Evolutionary conservation across 1,140 invertebrate genomes (phyloP), one percentile per base, ranked within the genome.

Genomic region (Triops cancriformis): DNA sequence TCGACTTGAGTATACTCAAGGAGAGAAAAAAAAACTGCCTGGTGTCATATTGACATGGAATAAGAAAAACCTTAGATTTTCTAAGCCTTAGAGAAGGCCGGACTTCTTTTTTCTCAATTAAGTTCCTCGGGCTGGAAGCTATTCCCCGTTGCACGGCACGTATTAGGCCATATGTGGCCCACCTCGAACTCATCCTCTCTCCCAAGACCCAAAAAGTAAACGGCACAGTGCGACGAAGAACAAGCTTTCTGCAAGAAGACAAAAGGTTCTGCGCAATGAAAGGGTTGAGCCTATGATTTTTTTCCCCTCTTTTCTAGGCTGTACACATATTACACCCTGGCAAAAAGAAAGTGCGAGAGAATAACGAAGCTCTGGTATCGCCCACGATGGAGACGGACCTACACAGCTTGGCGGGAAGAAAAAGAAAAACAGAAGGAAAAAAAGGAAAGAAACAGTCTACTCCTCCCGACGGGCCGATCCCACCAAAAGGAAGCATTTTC

Each of bases 121-220:
- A 64, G 51, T 64, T 64, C 51, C 51, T 64, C 14, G 43, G 43
- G 43, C 6, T 45, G 43, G 5, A 64, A 64, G 10, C 51, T 64
- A 64, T 64, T 64, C 51, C 51, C 51, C 51, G n/a, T 64, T 64
- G 51, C 51, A 64, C 23, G 51, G 51, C 51, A 64, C 51, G 51
- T 64, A 64, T 64, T 64, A 64, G 51, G 4, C 51, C 51, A 64
- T 64, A 64, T 64, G 51, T 18, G 51, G 51, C 51, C 51, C 51
- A 64, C 51, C 51, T 64, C 51, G 2, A 37, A 64, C 51, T 64
- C 51, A 64, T 1, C 10, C 51, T 64, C 51, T 23, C 1, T 23
- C 10, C n/a, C 6, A 14, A 18, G 14, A 64, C 18, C 51, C 51
- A 64, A 23, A 64, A 23, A 64, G 51, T 64, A 18, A n/a, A 64